phyloP scores from a whole-genome alignment of 2,888 invertebrate species.

The Lumbricus terrestris region DNA sequence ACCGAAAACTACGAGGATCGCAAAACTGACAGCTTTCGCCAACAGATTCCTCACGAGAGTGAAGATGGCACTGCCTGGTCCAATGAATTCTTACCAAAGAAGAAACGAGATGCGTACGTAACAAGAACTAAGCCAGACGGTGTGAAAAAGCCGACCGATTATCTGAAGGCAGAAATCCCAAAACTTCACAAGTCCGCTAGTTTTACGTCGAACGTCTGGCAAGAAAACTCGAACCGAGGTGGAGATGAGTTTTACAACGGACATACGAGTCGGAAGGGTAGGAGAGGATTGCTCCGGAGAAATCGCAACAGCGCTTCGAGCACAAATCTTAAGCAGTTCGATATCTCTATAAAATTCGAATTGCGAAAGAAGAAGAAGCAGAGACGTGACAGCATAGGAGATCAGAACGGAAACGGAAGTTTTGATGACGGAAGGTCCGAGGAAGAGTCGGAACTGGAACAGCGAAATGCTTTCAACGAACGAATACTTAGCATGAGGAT shows the following conservation, averaged over 20 bases:
- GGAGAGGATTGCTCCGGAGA: neutral
- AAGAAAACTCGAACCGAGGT: neutral
- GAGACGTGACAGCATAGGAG: neutral
- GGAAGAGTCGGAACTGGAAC: neutral
- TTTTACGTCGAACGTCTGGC: neutral
- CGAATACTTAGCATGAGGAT: neutral
- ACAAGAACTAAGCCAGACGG: slow-evolving; percentile 3
- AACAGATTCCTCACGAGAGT: neutral
- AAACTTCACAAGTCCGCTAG: slow-evolving; percentile 11
- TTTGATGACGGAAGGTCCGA: neutral
- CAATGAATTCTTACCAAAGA: neutral
- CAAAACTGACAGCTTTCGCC: neutral
- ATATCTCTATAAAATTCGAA: neutral
- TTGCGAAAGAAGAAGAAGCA: neutral
- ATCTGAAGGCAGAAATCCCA: neutral
- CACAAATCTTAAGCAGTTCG: neutral
- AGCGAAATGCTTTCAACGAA: slow-evolving; percentile 7
- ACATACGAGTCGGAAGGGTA: neutral
- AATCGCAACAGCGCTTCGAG: neutral
- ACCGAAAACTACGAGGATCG: neutral
- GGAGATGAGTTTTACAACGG: neutral
- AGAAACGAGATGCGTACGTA: neutral
- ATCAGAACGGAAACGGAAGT: neutral
- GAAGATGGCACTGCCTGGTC: neutral
- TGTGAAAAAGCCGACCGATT: neutral